Percentiles rank a stretch among this genome's conserved stretches.
phyloP scores from a whole-genome alignment of 1,140 invertebrate genomes.

The Sogatella furcifera region DNA sequence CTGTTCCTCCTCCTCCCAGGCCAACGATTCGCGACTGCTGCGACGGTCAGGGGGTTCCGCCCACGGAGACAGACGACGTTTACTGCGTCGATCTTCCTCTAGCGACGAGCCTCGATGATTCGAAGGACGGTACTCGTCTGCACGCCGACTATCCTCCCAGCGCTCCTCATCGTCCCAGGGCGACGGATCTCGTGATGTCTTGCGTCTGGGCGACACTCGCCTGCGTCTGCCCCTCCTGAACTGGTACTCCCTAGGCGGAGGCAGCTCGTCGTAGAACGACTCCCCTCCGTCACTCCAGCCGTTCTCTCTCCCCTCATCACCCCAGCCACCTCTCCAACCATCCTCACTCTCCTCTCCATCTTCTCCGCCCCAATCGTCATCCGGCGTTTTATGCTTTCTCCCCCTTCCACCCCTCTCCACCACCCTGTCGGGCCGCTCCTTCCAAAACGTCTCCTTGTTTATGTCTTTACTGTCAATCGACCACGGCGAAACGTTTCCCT shows the following conservation, averaged over 20 bases:
- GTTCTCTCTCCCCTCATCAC: slow-evolving; percentile 27
- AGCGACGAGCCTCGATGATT: slow-evolving; percentile 19
- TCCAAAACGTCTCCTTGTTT: slow-evolving; percentile 30
- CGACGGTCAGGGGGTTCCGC: slow-evolving; percentile 14
- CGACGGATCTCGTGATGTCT: slow-evolving; percentile 50
- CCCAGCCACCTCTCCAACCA: slow-evolving; percentile 18
- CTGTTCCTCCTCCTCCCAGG: slow-evolving; percentile 27
- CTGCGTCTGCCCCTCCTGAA: slow-evolving; percentile 20
- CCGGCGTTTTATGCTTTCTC: slow-evolving; percentile 17
- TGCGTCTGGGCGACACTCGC: slow-evolving; percentile 22
- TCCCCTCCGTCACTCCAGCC: slow-evolving; percentile 31
- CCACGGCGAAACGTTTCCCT: slow-evolving; percentile 54
- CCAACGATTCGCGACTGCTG: slow-evolving; percentile 21
- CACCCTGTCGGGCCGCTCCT: slow-evolving; percentile 17
- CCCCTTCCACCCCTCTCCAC: slow-evolving; percentile 32
- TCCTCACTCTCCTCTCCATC: slow-evolving; percentile 29
- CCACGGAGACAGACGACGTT: slow-evolving; percentile 17
- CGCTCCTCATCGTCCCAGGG: slow-evolving; percentile 54
- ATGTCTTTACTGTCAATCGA: slow-evolving; percentile 64
- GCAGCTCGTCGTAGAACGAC: slow-evolving; percentile 27
- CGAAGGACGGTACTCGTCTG: slow-evolving; percentile 18
- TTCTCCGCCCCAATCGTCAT: slow-evolving; percentile 21
- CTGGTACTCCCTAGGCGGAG: slow-evolving; percentile 17
- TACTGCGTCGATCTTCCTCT: slow-evolving; percentile 23
- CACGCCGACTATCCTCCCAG: slow-evolving; percentile 20